Base-by-base conservation (phyloP, 2,888 invertebrate species). In the Cheilosia vulpina region DNA sequence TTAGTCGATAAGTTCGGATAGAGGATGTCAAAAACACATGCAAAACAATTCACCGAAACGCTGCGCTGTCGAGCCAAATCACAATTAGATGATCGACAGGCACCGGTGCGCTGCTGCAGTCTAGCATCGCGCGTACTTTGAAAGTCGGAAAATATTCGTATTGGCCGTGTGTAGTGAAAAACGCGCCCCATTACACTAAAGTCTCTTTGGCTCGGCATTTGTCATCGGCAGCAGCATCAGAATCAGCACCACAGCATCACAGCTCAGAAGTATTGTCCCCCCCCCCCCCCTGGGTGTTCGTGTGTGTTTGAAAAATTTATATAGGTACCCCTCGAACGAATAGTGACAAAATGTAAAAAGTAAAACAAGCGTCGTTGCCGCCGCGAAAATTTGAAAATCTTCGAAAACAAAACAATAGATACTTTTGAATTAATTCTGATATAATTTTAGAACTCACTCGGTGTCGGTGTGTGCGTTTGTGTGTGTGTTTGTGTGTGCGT, bases 81-180 rank as follows among this genome's bases (percentile, higher is more conserved):
- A 76, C 78, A 76, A 85, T 85, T 69, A 66, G 60, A 76, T 85
- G 85, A 85, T 81, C 81, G 81, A 85, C 85, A 85, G 85, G 57
- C 66, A 85, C 85, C 72, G 76, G 85, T 85, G 85, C 17, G 47
- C 24, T 55, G 47, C 17, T n/a, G 52, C 58, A 38, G 62, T 73
- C 58, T 38, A 41, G 19, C 63, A 41, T 34, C 11, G 55, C n/a
- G 43, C 15, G 55, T 65, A 45, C 52, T 52, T 57, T 43, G 17
- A 52, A 69, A 73, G 71, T 69, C 27, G 4, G 69, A 69, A 78
- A 62, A 71, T 75, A 80, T 65, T 75, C 72, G 13, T 13, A 24
- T 73, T 73, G 68, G 73, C 52, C 52, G 55, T 65, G 66, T 55
- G 72, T 43, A 58, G 47, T 50, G 77, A 55, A 62, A 75, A 66